Base-by-base conservation (phyloP, 2,888 invertebrate species). In the Leptinotarsa tumamoca region DNA sequence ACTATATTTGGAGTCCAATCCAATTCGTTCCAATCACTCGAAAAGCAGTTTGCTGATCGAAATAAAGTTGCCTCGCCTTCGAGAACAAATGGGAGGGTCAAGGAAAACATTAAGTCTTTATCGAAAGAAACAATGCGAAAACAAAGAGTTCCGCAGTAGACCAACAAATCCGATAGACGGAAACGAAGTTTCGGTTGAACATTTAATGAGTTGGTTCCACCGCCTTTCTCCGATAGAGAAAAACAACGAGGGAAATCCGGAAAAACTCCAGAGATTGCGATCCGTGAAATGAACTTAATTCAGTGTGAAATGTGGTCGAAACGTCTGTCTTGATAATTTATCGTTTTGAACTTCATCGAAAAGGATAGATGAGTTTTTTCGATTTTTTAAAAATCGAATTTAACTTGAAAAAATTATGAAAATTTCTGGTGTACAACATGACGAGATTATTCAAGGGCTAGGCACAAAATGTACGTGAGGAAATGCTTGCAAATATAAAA, bases 151-250 rank as follows among this genome's bases (percentile, higher is more conserved):
- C 58, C 67, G 66, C 49, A 27, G 58, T 23, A 17, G 51, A 68
- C 73, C 68, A 50, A 50, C 63, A 68, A 58, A 68, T 51, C 73
- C 73, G 68, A 69, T 69, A 69, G 68, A 72, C 67, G 67, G 58
- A 67, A 72, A 74, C 49, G 74, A 74, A 77, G 73, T 77, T 52
- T 77, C 71, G 68, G 73, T 73, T 73, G 70, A 77, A 75, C 77
- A 72, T 73, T 75, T 78, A 78, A 75, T 75, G 73, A 75, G 75
- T 52, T 52, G 17, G 72, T 71, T 74, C 43, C 43, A 63, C 63
- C 33, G 27, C 17, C 33, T 33, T 27, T 43, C n/a, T 63, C 63
- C 43, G 63, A 43, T 63, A 63, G 43, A 63, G n/a, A 63, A 63
- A 63, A 63, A 63, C 63, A 5, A 63, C 17, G 63, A 21, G 33